These are phyloP conservation scores for Dendrophyllia cribrosa DNA, from an alignment of 64 coral and sea anemone species.

Conservation along the genomic window DNA sequence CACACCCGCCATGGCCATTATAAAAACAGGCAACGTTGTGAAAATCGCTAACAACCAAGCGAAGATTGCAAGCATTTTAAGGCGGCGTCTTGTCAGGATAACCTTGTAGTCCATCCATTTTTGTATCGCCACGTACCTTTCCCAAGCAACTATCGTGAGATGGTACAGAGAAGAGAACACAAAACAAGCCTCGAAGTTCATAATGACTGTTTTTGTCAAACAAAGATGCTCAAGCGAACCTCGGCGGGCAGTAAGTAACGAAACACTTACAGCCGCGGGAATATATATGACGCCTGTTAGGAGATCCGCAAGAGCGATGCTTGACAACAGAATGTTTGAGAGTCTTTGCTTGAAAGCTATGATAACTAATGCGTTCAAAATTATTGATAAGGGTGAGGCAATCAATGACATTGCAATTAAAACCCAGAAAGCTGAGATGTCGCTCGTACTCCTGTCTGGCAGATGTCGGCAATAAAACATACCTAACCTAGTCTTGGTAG, in stretches of 20 bases:
- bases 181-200: not conserved
- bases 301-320: not conserved
- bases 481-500: too few relatives aligned
- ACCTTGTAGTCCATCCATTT: constrained; percentile 31
- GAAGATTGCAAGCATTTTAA: not conserved
- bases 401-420: not conserved
- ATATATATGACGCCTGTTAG: not conserved
- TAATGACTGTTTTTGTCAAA: not conserved
- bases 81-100: not conserved
- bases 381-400: not conserved
- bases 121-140: not conserved
- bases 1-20: not conserved
- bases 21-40: too few relatives aligned
- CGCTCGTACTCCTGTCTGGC: too few relatives aligned
- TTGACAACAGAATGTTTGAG: not conserved
- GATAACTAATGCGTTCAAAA: constrained; percentile 7
- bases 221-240: not conserved
- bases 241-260: not conserved
- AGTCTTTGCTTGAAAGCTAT: not conserved
- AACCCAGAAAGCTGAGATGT: not conserved
- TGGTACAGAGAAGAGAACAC: not conserved
- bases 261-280: not conserved
- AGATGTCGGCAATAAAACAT: too few relatives aligned
- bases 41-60: not conserved
- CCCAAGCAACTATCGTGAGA: constrained; percentile 7